Evolutionary conservation across 2,888 invertebrate species (phyloP), one percentile per base, ranked within the genome.

Genomic region (Hypena proboscidalis): DNA sequence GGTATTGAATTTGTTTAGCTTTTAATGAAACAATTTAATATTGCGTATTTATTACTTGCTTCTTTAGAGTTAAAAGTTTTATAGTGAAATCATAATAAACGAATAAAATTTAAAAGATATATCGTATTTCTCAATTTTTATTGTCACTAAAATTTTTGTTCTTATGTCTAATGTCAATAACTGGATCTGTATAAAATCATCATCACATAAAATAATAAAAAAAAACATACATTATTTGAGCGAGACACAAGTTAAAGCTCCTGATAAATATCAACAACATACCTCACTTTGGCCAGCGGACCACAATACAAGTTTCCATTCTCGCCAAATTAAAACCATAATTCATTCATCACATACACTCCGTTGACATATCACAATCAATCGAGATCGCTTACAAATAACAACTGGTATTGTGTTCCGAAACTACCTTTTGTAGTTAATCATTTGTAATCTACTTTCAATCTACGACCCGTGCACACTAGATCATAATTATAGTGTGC

Each of bases 401-500:
- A 57, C 61, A 36, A 48, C 43, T 33, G n/a, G 59, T 69, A 66
- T 67, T 59, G 62, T 66, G 52, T 66, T 56, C 48, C 36, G 31
- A 73, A 79, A 74, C 77, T 70, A 55, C 45, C 49, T 67, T 20
- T 23, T 19, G 72, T 73, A 73, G 75, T 85, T 81, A 82, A 84
- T 84, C 84, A 84, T 74, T 72, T 56, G 60, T 83, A 79, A 88
- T 86, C 86, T 78, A 44, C 67, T 66, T 77, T 77, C 76, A 70
- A 87, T 87, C 87, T 84, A 71, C 71, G 68, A 74, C 70, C 69
- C 59, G 65, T 67, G 58, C 58, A 70, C 69, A 74, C 81, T 85
- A 80, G 80, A 83, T 85, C 80, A 83, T 85, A 86, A 85, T 90
- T 87, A 87, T 74, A 74, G 72, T 80, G 82, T 63, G 79, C 81